A percentile compares a stretch with the other conserved stretches of the same genome.
Evolutionary conservation across 1,140 invertebrate species (phyloP).

Genomic region (Tribolium castaneum): DNA sequence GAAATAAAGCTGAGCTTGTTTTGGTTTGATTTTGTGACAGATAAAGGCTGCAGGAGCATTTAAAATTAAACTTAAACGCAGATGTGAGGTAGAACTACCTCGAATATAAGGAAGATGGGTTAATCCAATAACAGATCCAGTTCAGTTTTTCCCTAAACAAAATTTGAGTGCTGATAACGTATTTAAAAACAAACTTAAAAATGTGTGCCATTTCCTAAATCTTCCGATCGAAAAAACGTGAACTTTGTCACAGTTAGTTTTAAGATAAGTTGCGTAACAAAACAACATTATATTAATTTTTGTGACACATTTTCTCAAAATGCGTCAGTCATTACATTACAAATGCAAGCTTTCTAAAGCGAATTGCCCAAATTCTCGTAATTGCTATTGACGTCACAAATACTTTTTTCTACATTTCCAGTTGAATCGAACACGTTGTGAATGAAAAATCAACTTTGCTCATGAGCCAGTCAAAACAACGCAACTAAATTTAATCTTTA

Average conservation of each 20-base stretch:
- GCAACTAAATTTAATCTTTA: too few relatives aligned
- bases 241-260: neutral
- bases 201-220: too few relatives aligned
- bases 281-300: neutral
- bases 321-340: constrained; percentile 1
- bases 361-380: neutral
- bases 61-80: neutral
- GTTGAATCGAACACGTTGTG: neutral
- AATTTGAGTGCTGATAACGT: too few relatives aligned
- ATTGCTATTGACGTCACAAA: neutral
- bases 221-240: too few relatives aligned
- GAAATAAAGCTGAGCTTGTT: neutral
- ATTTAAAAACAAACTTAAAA: too few relatives aligned
- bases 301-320: neutral
- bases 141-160: too few relatives aligned
- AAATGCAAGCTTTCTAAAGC: constrained; percentile 6
- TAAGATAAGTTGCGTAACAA: neutral
- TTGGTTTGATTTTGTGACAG: neutral
- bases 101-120: too few relatives aligned
- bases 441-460: neutral
- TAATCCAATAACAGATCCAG: too few relatives aligned
- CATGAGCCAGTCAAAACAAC: neutral
- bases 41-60: neutral
- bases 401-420: neutral
- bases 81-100: neutral